A percentile compares a stretch with the other conserved stretches of the same genome.
Evolutionary conservation across 2,888 invertebrate genomes (phyloP).

Genomic region (Incurvaria masculella): DNA sequence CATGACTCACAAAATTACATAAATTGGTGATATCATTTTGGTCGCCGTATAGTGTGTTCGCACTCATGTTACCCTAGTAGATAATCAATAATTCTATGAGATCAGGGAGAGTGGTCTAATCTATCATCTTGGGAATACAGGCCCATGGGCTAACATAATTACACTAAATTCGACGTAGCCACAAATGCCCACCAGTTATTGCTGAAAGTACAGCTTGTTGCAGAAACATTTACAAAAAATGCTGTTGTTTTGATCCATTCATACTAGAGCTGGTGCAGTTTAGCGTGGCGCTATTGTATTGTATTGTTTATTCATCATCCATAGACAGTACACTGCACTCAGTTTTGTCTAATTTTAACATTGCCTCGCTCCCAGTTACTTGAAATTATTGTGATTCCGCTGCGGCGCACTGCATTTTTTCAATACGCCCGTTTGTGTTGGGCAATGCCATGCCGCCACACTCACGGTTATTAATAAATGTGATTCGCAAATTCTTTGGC

Average conservation of each 20-base stretch:
- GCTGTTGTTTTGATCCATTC: neutral
- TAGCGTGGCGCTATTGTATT: neutral
- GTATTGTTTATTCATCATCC: too few species aligned
- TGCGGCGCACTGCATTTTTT: too few species aligned
- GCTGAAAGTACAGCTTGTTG: neutral
- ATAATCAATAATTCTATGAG: neutral
- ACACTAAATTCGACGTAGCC: conserved; percentile 22
- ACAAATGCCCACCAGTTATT: neutral
- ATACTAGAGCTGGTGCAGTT: neutral
- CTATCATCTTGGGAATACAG: conserved; percentile 27
- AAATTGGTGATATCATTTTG: conserved; percentile 47
- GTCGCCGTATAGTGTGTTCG: conserved; percentile 14
- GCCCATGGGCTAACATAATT: conserved; percentile 33
- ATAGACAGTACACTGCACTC: too few species aligned
- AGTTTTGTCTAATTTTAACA: too few species aligned
- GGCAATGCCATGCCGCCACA: too few species aligned
- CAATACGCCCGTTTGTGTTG: too few species aligned
- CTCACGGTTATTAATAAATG: too few species aligned
- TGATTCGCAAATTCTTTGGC: too few species aligned
- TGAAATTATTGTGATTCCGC: too few species aligned
- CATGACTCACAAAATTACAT: conserved; percentile 47
- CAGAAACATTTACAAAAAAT: neutral
- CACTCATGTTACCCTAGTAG: neutral
- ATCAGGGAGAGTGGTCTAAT: conserved; percentile 24
- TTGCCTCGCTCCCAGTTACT: too few species aligned